Evolutionary conservation across 2,797 vertebrate genomes (phyloP), one percentile per base, ranked within the genome.

Genomic region (Argyrosomus regius): DNA sequence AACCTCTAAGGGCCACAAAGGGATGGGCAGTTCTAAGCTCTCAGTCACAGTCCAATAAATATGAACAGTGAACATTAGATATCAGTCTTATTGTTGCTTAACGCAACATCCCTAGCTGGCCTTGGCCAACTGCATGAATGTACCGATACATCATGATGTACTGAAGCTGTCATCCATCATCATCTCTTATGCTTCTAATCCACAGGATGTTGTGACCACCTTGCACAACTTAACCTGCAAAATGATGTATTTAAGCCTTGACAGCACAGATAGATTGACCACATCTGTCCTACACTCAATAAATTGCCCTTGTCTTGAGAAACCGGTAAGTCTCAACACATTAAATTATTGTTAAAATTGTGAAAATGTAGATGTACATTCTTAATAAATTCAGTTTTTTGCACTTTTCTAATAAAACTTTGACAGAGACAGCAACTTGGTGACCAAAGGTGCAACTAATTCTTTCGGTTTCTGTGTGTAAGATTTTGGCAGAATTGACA

Each of bases 201-300:
- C 43, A 17, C 90, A 94, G 93, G 58, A 65, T 46, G 0, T 73
- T 39, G 45, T 85, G 59, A 65, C 0, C 12, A 78, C 14, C 70
- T 59, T 94, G 57, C 46, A 75, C 53, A 41, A 0, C 0, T 74
- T 92, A 22, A 48, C 81, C 67, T 91, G 89, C 85, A 89, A 28
- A 85, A 89, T 94, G 86, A 14, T 12, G 39, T 70, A 6, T 0
- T 72, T 84, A 24, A 6, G 1, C 0, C 11, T 69, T 31, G 0
- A 11, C 16, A 1, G 52, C 1, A 72, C 60, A 13, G 2, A 60
- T 0, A 0, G 0, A 1, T 35, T 91, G 80, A 28, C 0, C 46
- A 0, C 0, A 0, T 6, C 5, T 0, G 35, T 94, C 64, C 22
- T 43, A 4, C 0, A 0, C 1, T 92, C 91, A 1, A 48, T 92